Base-by-base conservation (phyloP, 1,140 invertebrate species). In the Phenacoccus solenopsis region DNA sequence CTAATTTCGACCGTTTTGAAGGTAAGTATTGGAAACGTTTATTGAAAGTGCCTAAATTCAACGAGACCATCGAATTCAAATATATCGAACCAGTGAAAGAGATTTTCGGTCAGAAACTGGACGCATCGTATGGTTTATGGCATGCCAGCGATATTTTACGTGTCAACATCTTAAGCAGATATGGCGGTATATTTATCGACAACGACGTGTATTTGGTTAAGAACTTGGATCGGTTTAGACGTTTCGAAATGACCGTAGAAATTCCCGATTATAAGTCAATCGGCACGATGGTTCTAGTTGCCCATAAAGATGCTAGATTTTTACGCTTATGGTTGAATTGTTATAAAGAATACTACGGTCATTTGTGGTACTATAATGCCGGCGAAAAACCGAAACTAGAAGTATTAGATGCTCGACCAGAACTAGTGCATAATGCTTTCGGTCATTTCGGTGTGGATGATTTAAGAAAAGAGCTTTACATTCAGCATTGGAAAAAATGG, bases 171-270 rank as follows among this genome's bases (percentile, higher is more conserved):
- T 70, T 76, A n/a, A 72, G 74, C 70, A 35, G 73, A 56, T 71
- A 74, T 68, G 75, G 75, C 3, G 75, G 75, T 1, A 76, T 76
- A 24, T 75, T 73, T 72, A 67, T 76, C 13, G 75, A 76, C 67
- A 75, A 73, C 38, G 75, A 76, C 57, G 69, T 70, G 4, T 74
- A 71, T 49, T 27, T 75, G 16, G 71, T 76, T 7, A 70, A 73
- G 30, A 73, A 59, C 61, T 25, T 76, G 16, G 68, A 75, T 28
- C 28, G 67, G 20, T 75, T 74, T 28, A 28, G 74, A 27, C 73
- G 73, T 61, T 80, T 76, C 72, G 79, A 80, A 74, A 77, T 80
- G 73, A 70, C 75, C 1, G 21, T 81, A 12, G 80, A 79, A 12
- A 80, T 78, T 80, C 73, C 74, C 22, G 49, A 73, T 12, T 69